Percentiles rank a stretch among this genome's conserved stretches.
Evolutionary conservation across 2,797 vertebrate species (phyloP).

Genomic region (Meriones psammophilus): DNA sequence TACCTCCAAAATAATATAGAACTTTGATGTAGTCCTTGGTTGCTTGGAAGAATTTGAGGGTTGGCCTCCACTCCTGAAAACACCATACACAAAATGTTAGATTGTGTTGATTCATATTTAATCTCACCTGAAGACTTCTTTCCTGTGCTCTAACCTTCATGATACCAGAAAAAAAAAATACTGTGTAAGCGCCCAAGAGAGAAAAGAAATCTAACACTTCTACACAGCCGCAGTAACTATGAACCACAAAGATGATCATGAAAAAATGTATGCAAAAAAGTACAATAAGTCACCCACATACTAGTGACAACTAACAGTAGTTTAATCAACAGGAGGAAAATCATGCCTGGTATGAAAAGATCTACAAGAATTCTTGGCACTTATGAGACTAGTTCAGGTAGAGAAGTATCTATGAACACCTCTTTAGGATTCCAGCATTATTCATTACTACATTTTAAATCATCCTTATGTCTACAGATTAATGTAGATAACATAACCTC

Average conservation of each 20-base stretch:
- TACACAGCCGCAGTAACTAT: too few species aligned
- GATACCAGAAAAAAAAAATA: not conserved
- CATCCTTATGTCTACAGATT: not conserved
- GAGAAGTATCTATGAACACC: not conserved
- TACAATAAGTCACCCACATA: not conserved
- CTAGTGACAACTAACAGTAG: not conserved
- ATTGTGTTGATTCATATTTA: not conserved
- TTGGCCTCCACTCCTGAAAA: not conserved
- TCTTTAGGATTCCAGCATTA: not conserved
- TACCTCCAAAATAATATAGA: not conserved
- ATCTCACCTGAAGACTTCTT: not conserved
- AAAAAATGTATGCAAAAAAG: not conserved
- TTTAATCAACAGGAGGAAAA: not conserved
- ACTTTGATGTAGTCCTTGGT: not conserved
- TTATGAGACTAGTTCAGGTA: too few species aligned
- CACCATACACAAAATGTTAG: not conserved
- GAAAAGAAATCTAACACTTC: not conserved
- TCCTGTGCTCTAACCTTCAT: not conserved
- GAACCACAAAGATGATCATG: not conserved
- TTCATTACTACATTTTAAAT: not conserved
- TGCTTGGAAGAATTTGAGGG: not conserved
- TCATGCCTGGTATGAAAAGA: not conserved
- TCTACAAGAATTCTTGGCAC: not conserved
- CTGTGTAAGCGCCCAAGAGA: too few species aligned
- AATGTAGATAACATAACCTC: not conserved